These are phyloP conservation scores for human DNA, from an alignment of 2,113 vertebrate genomes.

Conservation along the genomic window DNA sequence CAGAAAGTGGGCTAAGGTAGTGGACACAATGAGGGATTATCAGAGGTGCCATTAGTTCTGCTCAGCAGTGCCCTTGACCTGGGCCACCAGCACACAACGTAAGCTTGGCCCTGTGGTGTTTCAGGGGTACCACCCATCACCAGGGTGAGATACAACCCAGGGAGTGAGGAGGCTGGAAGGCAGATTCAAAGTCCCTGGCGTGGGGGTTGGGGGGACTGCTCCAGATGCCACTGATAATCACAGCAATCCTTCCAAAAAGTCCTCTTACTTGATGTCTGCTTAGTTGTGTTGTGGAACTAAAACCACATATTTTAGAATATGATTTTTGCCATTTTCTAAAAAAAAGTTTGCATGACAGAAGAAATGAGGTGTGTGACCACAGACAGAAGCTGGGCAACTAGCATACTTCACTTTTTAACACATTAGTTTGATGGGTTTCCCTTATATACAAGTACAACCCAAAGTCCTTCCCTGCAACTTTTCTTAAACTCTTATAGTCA, in stretches of 20 bases:
- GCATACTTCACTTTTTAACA: not conserved
- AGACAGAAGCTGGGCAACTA: not conserved
- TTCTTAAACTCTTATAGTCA: not conserved
- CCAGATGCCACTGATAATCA: conserved; percentile 64
- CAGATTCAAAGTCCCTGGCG: not conserved
- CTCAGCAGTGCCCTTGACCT: not conserved
- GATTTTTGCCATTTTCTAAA: conserved; percentile 14
- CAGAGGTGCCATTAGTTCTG: not conserved
- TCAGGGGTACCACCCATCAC: not conserved
- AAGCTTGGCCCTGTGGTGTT: not conserved
- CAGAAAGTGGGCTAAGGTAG: not conserved
- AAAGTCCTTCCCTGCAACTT: not conserved
- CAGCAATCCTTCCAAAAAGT: conserved; percentile 65
- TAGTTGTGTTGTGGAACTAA: not conserved
- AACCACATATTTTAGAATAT: not conserved
- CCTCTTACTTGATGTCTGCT: not conserved
- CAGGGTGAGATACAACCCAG: not conserved
- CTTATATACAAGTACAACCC: not conserved
- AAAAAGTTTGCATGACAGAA: not conserved
- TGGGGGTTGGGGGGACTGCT: not conserved
- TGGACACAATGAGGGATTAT: not conserved
- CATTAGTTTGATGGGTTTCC: not conserved
- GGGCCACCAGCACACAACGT: not conserved
- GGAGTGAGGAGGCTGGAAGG: not conserved
- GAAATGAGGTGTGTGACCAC: not conserved